Evolutionary conservation across 2,113 vertebrate genomes (phyloP).

Genomic region (Antigone vipio): DNA sequence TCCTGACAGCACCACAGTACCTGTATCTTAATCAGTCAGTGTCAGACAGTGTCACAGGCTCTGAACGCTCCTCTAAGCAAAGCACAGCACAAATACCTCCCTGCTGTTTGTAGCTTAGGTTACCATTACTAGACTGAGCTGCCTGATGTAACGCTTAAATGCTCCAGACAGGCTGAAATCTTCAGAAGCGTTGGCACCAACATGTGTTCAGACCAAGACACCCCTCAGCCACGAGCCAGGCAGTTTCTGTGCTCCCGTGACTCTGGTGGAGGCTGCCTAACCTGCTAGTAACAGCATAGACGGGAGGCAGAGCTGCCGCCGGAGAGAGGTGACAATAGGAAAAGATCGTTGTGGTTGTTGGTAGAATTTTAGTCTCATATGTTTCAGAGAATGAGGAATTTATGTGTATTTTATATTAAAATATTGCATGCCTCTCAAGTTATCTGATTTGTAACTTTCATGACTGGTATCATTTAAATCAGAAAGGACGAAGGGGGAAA

Average conservation of each 20-base stretch:
- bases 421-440: background rate
- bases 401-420: background rate
- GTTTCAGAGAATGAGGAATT: background rate
- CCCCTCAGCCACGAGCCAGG: background rate
- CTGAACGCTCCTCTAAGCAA: background rate
- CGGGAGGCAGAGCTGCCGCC: background rate
- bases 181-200: background rate
- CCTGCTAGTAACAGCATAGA: background rate
- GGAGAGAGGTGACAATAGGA: background rate
- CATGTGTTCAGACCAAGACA: background rate
- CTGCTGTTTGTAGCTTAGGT: slow-evolving; percentile 57
- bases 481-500: background rate
- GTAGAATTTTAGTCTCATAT: rapidly evolving
- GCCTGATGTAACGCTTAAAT: background rate
- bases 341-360: background rate
- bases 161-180: background rate
- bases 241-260: rapidly evolving
- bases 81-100: slow-evolving; percentile 30
- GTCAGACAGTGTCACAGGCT: slow-evolving; percentile 52
- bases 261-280: background rate
- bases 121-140: slow-evolving; percentile 7
- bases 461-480: background rate
- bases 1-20: slow-evolving; percentile 22
- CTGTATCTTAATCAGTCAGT: slow-evolving; percentile 53
- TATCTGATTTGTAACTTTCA: background rate